Percentiles rank a stretch among this genome's conserved stretches.
These are phyloP conservation scores for Spisula solida DNA, from an alignment of 2,888 invertebrate genomes.

Conservation along the genomic window DNA sequence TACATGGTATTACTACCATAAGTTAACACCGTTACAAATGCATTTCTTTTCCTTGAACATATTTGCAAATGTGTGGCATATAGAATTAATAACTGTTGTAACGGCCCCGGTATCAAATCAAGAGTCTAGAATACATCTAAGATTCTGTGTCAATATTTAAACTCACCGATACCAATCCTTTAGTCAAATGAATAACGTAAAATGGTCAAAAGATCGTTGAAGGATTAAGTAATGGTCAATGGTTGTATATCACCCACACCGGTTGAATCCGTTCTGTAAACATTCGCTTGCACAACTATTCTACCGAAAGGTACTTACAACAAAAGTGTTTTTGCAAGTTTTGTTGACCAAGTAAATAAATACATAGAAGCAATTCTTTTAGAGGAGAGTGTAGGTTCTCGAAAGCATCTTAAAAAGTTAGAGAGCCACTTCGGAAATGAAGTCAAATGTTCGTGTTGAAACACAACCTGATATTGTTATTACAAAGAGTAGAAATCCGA, in stretches of 20 bases:
- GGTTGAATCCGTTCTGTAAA: conserved; percentile 25
- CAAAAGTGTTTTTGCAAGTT: conserved; percentile 33
- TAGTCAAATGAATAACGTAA: conserved; percentile 39
- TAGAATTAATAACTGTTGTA: neutral
- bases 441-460: conserved; percentile 27
- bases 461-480: conserved; percentile 3
- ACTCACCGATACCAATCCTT: conserved; percentile 48
- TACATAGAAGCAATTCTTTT: conserved; percentile 29
- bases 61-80: neutral
- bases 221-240: conserved; percentile 39
- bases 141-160: conserved; percentile 47
- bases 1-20: no score
- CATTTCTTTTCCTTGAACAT: neutral
- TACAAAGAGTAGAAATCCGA: neutral
- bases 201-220: conserved; percentile 40
- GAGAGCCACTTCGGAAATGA: conserved; percentile 14
- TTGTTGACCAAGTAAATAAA: conserved; percentile 39
- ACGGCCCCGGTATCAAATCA: conserved; percentile 28
- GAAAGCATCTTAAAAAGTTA: conserved; percentile 29
- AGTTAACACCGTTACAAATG: neutral
- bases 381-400: neutral
- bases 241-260: conserved; percentile 36
- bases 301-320: conserved; percentile 25
- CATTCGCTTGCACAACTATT: conserved; percentile 24
- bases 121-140: conserved; percentile 23